Evolutionary conservation across 2,113 vertebrate genomes (phyloP), one percentile per base, ranked within the genome.

Genomic region (Scytalopus superciliaris): DNA sequence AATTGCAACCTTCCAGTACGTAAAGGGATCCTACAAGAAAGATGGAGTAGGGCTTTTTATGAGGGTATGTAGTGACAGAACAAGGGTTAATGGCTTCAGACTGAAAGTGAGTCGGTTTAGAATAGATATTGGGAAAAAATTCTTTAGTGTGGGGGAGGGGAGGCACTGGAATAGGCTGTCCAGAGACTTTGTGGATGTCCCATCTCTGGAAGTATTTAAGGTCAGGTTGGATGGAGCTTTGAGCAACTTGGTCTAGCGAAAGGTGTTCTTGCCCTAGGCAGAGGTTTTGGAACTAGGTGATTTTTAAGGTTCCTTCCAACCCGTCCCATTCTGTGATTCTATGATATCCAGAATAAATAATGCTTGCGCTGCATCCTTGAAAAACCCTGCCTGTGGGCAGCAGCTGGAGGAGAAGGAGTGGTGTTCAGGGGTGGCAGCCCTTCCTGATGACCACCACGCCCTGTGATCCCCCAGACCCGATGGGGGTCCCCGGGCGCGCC

Each of bases 381-480:
- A 19, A 19, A 67, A 3, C 1, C 21, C 0, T 3, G 22, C 35
- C n/a, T 2, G 4, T 0, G 14, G 31, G 13, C 6, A 10, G 39
- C 52, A 27, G 49, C 4, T 37, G 68, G 10, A 19, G 37, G 9
- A 49, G 53, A 7, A 40, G 35, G 10, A 35, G 52, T 6, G 6
- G 1, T 5, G 12, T 11, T 10, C 6, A 1, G 15, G 25, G 33
- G 6, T 2, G 6, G 5, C 47, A 18, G 24, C n/a, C 70, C 13
- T 19, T 13, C 21, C 27, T 0, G 15, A 10, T 5, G n/a, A 3
- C 7, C 50, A 3, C 35, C 56, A 27, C 2, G 33, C 10, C 14
- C 60, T 0, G 7, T 0, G 13, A 11, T 3, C 1, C 39, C 35
- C 5, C 25, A 2, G 39, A 2, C 2, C 9, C 8, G 28, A 0